Evolutionary conservation across 2,113 vertebrate species (phyloP).

Genomic region (Apteryx owenii): DNA sequence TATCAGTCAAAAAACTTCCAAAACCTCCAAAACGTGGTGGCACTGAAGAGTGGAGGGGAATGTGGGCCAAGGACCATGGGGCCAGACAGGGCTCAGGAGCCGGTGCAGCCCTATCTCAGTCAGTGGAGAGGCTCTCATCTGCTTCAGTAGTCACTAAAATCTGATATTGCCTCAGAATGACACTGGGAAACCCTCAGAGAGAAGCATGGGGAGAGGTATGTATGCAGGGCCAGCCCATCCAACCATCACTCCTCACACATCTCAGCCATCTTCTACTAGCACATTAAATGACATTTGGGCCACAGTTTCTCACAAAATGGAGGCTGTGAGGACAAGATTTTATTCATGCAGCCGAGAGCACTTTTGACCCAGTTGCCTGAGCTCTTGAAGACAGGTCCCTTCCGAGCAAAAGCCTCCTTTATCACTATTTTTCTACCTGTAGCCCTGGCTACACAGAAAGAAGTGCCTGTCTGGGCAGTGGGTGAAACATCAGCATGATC

Average conservation of each 20-base stretch:
- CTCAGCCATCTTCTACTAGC: background rate
- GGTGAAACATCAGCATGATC: rapidly evolving
- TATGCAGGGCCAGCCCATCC: no score
- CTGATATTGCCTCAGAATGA: no score
- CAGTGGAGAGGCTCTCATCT: background rate
- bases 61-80: background rate
- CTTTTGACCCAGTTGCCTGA: background rate
- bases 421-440: background rate
- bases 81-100: background rate
- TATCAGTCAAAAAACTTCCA: no score
- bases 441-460: rapidly evolving
- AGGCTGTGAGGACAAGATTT: rapidly evolving
- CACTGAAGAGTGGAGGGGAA: background rate
- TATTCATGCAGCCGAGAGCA: background rate
- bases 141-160: background rate
- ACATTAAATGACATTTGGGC: background rate
- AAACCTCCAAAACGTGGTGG: background rate
- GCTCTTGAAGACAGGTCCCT: rapidly evolving
- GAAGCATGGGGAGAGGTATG: background rate
- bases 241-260: background rate
- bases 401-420: background rate
- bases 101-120: background rate
- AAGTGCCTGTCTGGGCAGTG: rapidly evolving
- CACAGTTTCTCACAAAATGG: background rate
- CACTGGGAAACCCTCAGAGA: background rate